Conservation (phyloP, 2,888 invertebrate genomes). For the Deroplatys truncata region DNA sequence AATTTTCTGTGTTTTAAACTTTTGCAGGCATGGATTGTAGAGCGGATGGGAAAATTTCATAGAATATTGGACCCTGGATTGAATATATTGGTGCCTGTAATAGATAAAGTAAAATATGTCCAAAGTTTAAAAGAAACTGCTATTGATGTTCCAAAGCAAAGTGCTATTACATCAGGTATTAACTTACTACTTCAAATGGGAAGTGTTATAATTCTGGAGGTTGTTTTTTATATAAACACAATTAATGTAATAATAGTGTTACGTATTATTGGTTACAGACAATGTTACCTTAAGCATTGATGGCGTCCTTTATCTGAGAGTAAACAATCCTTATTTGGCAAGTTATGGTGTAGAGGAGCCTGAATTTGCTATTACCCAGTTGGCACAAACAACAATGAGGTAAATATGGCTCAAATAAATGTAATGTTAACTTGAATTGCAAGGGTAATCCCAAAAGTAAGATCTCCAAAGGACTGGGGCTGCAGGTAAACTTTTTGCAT, state of each 20-base stretch:
- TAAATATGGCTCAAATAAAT: constrained; percentile 28
- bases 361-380: constrained; percentile 97
- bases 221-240: neutral
- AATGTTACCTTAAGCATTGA: constrained; percentile 96
- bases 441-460: no score
- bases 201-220: neutral
- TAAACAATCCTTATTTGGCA: constrained; percentile 89
- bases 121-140: constrained; percentile 99
- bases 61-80: constrained; percentile 91
- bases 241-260: neutral
- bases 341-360: constrained; percentile 99
- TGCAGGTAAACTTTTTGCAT: no score
- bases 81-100: constrained; percentile 84
- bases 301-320: constrained; percentile 91
- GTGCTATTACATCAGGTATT: constrained; percentile 84
- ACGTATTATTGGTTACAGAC: constrained; percentile 52
- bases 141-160: constrained; percentile 97
- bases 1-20: neutral
- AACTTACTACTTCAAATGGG: constrained; percentile 17
- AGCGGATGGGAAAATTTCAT: constrained; percentile 96
- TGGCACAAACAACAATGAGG: constrained; percentile 99
- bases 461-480: no score
- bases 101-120: constrained; percentile 93
- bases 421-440: neutral
- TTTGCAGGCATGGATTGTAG: constrained; percentile 88